Evolutionary conservation across 2,888 invertebrate genomes (phyloP).

Genomic region (Leptarthrus brevirostris): DNA sequence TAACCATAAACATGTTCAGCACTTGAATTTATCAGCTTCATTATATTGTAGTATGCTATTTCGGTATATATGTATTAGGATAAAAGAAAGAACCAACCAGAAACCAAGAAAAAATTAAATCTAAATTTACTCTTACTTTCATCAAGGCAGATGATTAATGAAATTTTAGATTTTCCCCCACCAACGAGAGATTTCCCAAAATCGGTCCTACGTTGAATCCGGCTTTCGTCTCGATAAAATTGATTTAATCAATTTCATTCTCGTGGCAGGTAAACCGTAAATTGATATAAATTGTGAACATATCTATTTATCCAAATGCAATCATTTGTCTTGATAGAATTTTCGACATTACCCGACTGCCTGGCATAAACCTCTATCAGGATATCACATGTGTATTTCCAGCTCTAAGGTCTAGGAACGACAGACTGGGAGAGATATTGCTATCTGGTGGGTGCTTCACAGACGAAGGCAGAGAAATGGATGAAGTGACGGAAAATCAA

Average conservation of each 20-base stretch:
- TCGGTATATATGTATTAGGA: no score
- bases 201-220: not conserved
- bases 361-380: conserved; percentile 12
- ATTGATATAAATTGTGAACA: conserved; percentile 51
- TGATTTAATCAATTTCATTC: conserved; percentile 50
- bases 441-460: not conserved
- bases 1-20: no score
- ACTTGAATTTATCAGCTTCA: no score
- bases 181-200: not conserved
- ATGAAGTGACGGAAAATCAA: conserved; percentile 50
- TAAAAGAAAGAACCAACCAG: no score
- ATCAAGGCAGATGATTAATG: conserved; percentile 39
- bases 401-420: not conserved
- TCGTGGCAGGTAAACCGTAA: conserved; percentile 47
- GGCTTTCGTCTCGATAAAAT: conserved; percentile 40
- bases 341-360: conserved; percentile 46
- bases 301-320: conserved; percentile 52
- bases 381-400: conserved; percentile 3
- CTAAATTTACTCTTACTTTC: no score
- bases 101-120: no score
- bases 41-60: no score
- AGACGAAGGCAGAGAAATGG: conserved; percentile 9
- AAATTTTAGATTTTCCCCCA: not conserved
- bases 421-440: conserved; percentile 9
- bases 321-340: conserved; percentile 52